Percentiles rank a stretch among this genome's conserved stretches.
Evolutionary conservation across 2,888 invertebrate genomes (phyloP).

Genomic region (Pyralis farinalis): DNA sequence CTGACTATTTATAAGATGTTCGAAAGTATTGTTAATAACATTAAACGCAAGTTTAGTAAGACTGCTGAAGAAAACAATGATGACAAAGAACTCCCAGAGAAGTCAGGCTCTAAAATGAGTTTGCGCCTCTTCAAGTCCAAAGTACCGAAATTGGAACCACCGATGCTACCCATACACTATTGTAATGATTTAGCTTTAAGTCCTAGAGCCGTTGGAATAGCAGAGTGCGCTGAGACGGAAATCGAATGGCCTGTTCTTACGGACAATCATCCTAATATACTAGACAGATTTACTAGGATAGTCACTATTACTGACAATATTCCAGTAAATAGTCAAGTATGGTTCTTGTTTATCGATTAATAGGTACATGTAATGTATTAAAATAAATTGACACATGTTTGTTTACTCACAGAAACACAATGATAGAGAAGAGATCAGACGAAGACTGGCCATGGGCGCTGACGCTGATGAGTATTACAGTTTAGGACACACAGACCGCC

Average conservation of each 20-base stretch:
- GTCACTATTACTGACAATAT: constrained; percentile 47
- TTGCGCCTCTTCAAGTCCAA: constrained; percentile 58
- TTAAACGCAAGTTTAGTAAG: constrained; percentile 66
- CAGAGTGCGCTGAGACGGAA: constrained; percentile 64
- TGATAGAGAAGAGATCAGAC: constrained; percentile 95
- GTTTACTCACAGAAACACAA: constrained; percentile 87
- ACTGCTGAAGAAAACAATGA: constrained; percentile 44
- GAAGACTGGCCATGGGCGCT: constrained; percentile 92
- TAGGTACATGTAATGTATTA: too few species aligned
- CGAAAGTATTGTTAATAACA: constrained; percentile 62
- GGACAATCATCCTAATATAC: constrained; percentile 67
- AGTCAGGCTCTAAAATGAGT: constrained; percentile 52
- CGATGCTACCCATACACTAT: constrained; percentile 36
- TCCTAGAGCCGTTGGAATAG: constrained; percentile 75
- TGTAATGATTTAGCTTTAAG: constrained; percentile 70
- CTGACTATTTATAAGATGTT: constrained; percentile 74
- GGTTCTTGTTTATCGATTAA: constrained; percentile 1
- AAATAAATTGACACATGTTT: too few species aligned
- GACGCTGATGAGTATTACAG: constrained; percentile 88
- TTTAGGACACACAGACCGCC: constrained; percentile 82
- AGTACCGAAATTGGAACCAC: constrained; percentile 43
- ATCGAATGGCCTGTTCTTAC: constrained; percentile 80
- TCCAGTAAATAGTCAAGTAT: constrained; percentile 46
- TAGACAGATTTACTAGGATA: constrained; percentile 74
- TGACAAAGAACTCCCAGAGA: constrained; percentile 40